Evolutionary conservation across 2,113 vertebrate genomes (phyloP), one percentile per base, ranked within the genome.

Genomic region (Garra rufa): DNA sequence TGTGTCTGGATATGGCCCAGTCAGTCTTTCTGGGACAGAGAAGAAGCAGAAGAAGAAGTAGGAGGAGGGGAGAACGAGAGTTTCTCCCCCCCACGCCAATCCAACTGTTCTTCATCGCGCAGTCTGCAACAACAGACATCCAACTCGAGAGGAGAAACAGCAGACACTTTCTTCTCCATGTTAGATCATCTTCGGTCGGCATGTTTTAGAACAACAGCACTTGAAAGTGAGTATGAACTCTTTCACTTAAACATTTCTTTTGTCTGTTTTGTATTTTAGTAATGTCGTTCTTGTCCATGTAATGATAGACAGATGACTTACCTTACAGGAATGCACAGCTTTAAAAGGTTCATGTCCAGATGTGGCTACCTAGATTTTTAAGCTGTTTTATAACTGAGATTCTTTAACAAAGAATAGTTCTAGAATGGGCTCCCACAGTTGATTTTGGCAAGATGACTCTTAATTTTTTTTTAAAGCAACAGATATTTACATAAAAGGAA

Each of bases 1-100:
- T 96, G 96, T 97, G 97, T 93, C 92, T 88, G 89, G 85, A 91
- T 89, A 28, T 89, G 86, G 77, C 88, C 65, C 92, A 90, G 90
- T 85, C 88, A 82, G 86, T 88, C 86, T 86, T 13, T 28, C 75
- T 81, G 88, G 89, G 90, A 88, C 89, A 88, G 88, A 88, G 77
- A 19, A 81, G 71, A 85, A 55, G 0, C 74, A 46, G 34, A 17
- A 69, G 86, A 75, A 77, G 38, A 19, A 43, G 48, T 11, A 71
- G 65, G 50, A 43, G 78, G 26, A 65, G 81, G 73, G 73, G 85
- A 81, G 57, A 43, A 67, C 19, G 55, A 14, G 21, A 43, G 67
- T 87, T 82, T 85, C 76, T 82, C 73, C 48, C 80, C 59, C 61
- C 71, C 24, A 24, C 65, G 78, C 81, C 52, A 57, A 34, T 86